Percentiles rank a stretch among this genome's conserved stretches.
Evolutionary conservation across 2,888 invertebrate species (phyloP).

Genomic region (Leptopilina drosophilae): DNA sequence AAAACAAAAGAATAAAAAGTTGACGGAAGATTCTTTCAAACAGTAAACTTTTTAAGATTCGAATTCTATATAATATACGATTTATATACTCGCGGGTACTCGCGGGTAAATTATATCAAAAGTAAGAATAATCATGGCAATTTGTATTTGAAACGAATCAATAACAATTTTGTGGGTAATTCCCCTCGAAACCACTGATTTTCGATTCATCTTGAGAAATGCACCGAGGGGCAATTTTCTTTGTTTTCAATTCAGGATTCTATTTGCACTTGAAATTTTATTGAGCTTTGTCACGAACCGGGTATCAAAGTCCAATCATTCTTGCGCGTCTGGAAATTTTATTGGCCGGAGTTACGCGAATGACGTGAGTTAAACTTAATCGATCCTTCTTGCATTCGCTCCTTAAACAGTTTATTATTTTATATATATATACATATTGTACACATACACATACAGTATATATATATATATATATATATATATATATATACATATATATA

Average conservation of each 20-base stretch:
- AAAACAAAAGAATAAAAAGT: no score
- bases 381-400: constrained; percentile 7
- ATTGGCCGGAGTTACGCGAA: background rate
- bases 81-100: no score
- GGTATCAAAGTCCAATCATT: constrained; percentile 51
- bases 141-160: background rate
- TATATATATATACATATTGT: background rate
- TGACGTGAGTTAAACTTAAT: constrained; percentile 1
- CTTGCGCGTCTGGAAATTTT: constrained; percentile 27
- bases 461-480: no score
- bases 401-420: background rate
- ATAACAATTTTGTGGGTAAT: constrained; percentile 12
- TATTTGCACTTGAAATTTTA: constrained; percentile 72
- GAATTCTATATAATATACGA: background rate
- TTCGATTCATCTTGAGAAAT: constrained; percentile 49
- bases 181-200: background rate
- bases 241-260: constrained; percentile 60
- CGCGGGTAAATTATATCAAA: background rate
- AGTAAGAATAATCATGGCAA: background rate
- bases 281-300: constrained; percentile 70
- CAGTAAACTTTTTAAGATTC: no score
- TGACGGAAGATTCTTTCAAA: no score
- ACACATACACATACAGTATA: no score
- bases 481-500: no score
- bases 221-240: constrained; percentile 61